phyloP scores from a whole-genome alignment of 2,888 invertebrate species.

The Dasypolia templi region DNA sequence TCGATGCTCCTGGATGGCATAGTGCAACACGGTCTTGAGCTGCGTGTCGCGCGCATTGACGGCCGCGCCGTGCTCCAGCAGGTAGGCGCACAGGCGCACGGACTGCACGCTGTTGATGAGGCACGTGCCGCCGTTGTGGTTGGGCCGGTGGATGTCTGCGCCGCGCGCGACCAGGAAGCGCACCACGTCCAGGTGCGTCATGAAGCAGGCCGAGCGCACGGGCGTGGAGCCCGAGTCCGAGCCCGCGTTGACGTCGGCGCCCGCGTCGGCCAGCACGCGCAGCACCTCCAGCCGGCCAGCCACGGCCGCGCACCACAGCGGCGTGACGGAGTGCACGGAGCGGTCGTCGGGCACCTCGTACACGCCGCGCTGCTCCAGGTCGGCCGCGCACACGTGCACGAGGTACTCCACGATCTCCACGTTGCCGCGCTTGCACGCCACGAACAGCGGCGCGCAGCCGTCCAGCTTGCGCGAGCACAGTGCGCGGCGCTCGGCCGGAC shows the following conservation, averaged over 20 bases:
- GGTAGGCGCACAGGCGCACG: conserved; percentile 94
- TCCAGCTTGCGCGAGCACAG: conserved; percentile 93
- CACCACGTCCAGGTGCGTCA: conserved; percentile 96
- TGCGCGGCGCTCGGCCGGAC: conserved; percentile 91
- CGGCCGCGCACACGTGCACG: conserved; percentile 94
- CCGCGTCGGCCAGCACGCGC: conserved; percentile 94
- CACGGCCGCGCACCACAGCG: conserved; percentile 98
- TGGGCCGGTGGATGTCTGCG: conserved; percentile 95
- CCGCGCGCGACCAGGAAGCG: conserved; percentile 94
- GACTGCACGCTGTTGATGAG: conserved; percentile 98
- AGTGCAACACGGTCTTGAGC: conserved; percentile 97
- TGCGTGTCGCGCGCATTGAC: conserved; percentile 97
- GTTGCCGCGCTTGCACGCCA: conserved; percentile 94
- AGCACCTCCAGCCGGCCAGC: conserved; percentile 95
- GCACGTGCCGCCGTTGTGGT: conserved; percentile 98
- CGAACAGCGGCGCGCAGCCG: conserved; percentile 95
- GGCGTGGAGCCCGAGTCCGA: conserved; percentile 97
- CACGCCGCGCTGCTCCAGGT: conserved; percentile 96
- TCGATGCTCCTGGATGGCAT: conserved; percentile 95
- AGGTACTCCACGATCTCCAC: conserved; percentile 96
- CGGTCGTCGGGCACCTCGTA: conserved; percentile 95
- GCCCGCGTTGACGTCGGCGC: conserved; percentile 96
- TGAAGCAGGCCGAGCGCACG: conserved; percentile 97
- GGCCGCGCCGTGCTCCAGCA: conserved; percentile 94
- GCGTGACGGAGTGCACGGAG: conserved; percentile 95